phyloP scores from a whole-genome alignment of 2,888 invertebrate species.

The Hesperia comma region DNA sequence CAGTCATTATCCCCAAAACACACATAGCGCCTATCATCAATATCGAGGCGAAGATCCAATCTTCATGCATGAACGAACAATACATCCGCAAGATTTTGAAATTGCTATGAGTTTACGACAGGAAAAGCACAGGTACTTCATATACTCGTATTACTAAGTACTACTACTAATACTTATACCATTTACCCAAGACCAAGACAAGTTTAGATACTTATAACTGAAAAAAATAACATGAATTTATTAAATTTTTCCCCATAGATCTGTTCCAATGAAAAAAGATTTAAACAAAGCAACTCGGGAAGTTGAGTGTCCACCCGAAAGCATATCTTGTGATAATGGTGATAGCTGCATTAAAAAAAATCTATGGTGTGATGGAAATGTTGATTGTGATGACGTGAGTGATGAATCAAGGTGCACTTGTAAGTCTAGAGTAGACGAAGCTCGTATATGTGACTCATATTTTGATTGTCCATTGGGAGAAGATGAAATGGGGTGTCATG shows the following conservation, averaged over 20 bases:
- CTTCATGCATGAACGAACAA: constrained; percentile 47
- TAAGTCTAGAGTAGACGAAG: constrained; percentile 85
- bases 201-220: too few species aligned
- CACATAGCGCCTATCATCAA: constrained; percentile 49
- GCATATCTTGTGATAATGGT: constrained; percentile 60
- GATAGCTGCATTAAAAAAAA: constrained; percentile 80
- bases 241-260: constrained; percentile 43
- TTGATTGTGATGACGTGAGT: constrained; percentile 90
- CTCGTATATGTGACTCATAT: constrained; percentile 91
- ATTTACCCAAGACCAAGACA: too few species aligned
- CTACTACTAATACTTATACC: not conserved
- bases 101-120: constrained; percentile 53
- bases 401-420: constrained; percentile 91
- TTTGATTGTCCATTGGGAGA: constrained; percentile 92
- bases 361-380: constrained; percentile 88
- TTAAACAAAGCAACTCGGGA: constrained; percentile 53
- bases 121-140: constrained; percentile 20
- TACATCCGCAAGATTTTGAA: constrained; percentile 71
- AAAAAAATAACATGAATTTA: too few species aligned
- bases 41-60: constrained; percentile 51
- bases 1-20: constrained; percentile 50
- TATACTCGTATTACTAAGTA: too few species aligned
- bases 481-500: constrained; percentile 91
- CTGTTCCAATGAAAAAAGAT: constrained; percentile 42
- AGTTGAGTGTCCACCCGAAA: constrained; percentile 59